phyloP scores from a whole-genome alignment of 2,797 vertebrate species.

The Hippopotamyrus pictus region DNA sequence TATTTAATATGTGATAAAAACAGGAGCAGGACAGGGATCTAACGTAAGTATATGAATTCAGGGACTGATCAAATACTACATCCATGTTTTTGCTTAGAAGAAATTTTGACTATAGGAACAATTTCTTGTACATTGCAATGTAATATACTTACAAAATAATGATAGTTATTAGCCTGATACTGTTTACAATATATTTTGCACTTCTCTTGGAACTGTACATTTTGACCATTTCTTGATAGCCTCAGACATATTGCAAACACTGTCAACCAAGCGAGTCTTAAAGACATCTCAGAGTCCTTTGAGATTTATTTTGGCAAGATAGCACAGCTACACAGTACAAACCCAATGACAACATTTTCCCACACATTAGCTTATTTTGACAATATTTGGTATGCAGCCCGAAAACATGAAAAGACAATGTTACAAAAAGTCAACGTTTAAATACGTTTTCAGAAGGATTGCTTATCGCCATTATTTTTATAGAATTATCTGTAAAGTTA shows the following conservation, averaged over 20 bases:
- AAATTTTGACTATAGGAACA: not conserved
- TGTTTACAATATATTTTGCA: not conserved
- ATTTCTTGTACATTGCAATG: not conserved
- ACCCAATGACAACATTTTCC: not conserved
- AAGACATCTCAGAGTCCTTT: not conserved
- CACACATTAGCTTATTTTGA: not conserved
- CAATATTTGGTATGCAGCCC: not conserved
- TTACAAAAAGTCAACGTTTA: not conserved
- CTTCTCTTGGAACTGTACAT: not conserved
- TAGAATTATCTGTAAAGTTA: not conserved
- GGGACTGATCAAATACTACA: not conserved
- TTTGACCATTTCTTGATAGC: not conserved
- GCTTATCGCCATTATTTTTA: not conserved
- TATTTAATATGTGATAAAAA: not conserved
- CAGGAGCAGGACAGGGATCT: not conserved
- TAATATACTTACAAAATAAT: not conserved
- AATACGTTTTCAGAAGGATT: not conserved
- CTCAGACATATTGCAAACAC: not conserved
- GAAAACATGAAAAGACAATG: not conserved
- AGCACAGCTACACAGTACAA: not conserved
- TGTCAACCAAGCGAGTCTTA: not conserved
- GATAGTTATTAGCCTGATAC: not conserved
- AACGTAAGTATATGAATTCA: not conserved
- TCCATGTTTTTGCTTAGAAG: not conserved
- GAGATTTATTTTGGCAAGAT: not conserved